A percentile compares a stretch with the other conserved stretches of the same genome.
Conservation (phyloP, 2,888 invertebrate species). For the Temnothorax ravouxi region DNA sequence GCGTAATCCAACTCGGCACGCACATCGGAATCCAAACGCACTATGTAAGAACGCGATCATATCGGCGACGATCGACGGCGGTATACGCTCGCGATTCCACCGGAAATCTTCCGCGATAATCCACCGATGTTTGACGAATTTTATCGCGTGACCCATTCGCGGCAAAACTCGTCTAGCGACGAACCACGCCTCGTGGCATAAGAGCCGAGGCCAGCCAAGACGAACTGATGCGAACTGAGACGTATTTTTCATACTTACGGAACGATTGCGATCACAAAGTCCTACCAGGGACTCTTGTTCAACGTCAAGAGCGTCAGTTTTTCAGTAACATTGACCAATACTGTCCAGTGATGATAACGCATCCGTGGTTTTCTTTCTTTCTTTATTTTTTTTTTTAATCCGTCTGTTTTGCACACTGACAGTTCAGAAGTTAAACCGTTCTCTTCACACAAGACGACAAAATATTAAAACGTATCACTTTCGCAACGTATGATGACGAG, state of each 20-base stretch:
- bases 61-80: neutral
- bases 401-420: neutral
- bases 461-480: neutral
- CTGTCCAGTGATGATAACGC: neutral
- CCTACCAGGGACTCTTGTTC: neutral
- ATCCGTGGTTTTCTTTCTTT: neutral
- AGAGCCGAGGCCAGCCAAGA: neutral
- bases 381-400: neutral
- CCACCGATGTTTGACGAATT: neutral
- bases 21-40: conserved; percentile 49
- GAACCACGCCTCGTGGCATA: conserved; percentile 37
- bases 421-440: neutral
- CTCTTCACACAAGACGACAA: neutral
- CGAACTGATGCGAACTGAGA: neutral
- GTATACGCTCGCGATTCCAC: neutral
- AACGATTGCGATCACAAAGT: neutral
- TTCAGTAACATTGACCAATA: neutral
- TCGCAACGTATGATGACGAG: neutral
- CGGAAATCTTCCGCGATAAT: conserved; percentile 18
- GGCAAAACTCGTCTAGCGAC: conserved; percentile 27
- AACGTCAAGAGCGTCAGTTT: conserved; percentile 15
- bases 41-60: conserved; percentile 23
- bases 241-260: neutral
- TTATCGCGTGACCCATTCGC: conserved; percentile 31
- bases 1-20: conserved; percentile 52